Conservation (phyloP, 2,888 invertebrate species). For the Brassicogethes aeneus region DNA sequence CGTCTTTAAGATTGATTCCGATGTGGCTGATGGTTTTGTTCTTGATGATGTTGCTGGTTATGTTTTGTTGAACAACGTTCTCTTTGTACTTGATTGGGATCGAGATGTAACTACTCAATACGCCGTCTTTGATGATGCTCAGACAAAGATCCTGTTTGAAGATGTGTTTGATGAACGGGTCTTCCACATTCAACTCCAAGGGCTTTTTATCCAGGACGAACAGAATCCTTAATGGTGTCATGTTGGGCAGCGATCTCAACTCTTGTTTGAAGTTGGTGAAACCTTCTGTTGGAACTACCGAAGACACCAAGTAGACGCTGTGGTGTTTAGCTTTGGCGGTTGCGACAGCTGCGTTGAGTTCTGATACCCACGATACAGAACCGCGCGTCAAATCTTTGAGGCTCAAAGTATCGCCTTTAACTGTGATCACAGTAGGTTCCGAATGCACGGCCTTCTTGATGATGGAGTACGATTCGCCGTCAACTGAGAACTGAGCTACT, state of each 20-base stretch:
- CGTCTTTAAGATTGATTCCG: conserved; percentile 34
- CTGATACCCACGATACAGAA: conserved; percentile 24
- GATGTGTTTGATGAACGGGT: conserved; percentile 56
- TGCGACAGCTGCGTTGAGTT: conserved; percentile 18
- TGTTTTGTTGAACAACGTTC: conserved; percentile 16
- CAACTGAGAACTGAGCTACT: conserved; percentile 26
- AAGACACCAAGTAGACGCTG: conserved; percentile 27
- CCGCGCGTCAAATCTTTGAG: conserved; percentile 23
- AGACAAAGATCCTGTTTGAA: conserved; percentile 65
- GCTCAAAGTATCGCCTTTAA: conserved; percentile 25
- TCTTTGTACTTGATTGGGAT: conserved; percentile 29
- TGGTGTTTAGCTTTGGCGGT: conserved; percentile 14
- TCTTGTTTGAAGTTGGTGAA: conserved; percentile 30
- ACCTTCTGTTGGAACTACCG: conserved; percentile 33
- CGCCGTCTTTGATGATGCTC: conserved; percentile 60
- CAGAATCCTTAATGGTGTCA: conserved; percentile 35
- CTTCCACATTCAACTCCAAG: conserved; percentile 53
- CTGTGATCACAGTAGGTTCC: conserved; percentile 16
- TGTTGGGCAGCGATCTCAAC: conserved; percentile 23
- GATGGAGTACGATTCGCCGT: conserved; percentile 28
- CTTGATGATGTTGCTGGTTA: conserved; percentile 19
- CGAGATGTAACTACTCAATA: conserved; percentile 25
- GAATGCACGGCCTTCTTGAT: conserved; percentile 19
- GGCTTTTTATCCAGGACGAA: conserved; percentile 54
- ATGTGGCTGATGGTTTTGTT: conserved; percentile 30